Base-by-base conservation (phyloP, 2,113 vertebrate species). In the Brachirus orientalis region DNA sequence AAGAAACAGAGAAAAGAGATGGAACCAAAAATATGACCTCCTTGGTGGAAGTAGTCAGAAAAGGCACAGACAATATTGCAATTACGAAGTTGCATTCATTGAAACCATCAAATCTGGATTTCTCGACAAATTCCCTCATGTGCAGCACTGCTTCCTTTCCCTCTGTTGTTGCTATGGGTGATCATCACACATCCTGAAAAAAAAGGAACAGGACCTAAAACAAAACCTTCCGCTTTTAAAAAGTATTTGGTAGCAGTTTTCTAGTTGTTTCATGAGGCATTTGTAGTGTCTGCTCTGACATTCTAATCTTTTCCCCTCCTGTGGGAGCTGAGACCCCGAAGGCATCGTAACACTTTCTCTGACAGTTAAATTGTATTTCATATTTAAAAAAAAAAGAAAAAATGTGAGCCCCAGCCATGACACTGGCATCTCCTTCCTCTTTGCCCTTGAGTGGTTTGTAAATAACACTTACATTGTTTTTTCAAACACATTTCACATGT, bases 401-500 rank as follows among this genome's bases (percentile, higher is more conserved):
- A 72, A 70, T 40, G 36, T 20, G 69, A 69, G 75, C 75, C 83
- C 72, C 80, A 68, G 65, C 56, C 62, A 75, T 83, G 82, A 87
- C 81, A 81, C 81, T 56, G 16, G 46, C 72, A 48, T 81, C 79
- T 43, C 40, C 11, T 12, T 12, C 86, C 84, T 79, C 65, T 82
- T 81, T 79, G 63, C 77, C 83, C 83, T 88, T 90, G 86, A 90
- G 88, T 88, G 88, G 73, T 84, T 81, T 58, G 72, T 79, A 76
- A 86, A 74, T 81, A 80, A 85, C 84, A 80, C 83, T 86, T 88
- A 82, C 89, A 81, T 89, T 82, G 73, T 90, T 90, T 82, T 85
- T 91, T 85, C 73, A 83, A 81, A 85, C 82, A 86, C 86, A 86
- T 88, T 90, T 90, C 83, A 86, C 86, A 91, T 88, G 88, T 92